phyloP scores from a whole-genome alignment of 2,113 vertebrate species.

The Nannobrachium achirus region DNA sequence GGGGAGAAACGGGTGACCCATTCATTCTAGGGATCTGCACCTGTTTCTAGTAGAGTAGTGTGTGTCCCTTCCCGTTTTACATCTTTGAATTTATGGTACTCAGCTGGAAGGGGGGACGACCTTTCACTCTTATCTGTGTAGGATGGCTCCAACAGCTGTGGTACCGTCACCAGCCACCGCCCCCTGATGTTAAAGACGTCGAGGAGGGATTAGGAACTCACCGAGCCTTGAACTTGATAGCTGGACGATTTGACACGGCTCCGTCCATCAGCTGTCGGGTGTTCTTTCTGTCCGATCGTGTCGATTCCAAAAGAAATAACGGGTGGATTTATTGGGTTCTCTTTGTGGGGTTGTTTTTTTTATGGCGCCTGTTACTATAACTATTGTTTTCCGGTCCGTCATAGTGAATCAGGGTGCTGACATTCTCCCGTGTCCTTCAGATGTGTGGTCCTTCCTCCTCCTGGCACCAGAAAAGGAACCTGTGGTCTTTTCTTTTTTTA shows the following conservation, averaged over 20 bases:
- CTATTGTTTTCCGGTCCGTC: not conserved
- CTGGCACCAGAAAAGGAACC: slow-evolving; percentile 46
- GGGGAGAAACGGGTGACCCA: slow-evolving; percentile 26
- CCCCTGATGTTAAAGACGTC: slow-evolving; percentile 41
- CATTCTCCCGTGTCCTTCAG: slow-evolving; percentile 45
- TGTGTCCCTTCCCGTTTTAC: slow-evolving; percentile 68
- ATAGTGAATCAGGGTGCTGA: slow-evolving; percentile 45
- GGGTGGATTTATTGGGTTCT: slow-evolving; percentile 46
- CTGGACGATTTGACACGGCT: slow-evolving; percentile 45
- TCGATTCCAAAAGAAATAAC: slow-evolving; percentile 31
- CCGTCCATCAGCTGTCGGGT: slow-evolving; percentile 58
- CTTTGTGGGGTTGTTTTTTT: not conserved
- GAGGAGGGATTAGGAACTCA: slow-evolving; percentile 5
- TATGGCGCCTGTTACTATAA: not conserved
- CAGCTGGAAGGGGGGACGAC: slow-evolving; percentile 72
- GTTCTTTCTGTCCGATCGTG: slow-evolving; percentile 47
- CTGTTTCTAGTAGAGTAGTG: slow-evolving; percentile 64
- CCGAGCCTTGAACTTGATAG: slow-evolving; percentile 65
- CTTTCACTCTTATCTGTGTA: slow-evolving; percentile 55
- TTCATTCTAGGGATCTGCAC: slow-evolving; percentile 71
- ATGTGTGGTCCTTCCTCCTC: slow-evolving; percentile 63
- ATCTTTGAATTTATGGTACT: slow-evolving; percentile 74
- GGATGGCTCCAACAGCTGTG: slow-evolving; percentile 67
- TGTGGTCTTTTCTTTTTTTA: slow-evolving; percentile 36
- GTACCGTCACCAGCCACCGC: slow-evolving; percentile 65